Evolutionary conservation across 2,113 vertebrate genomes (phyloP).

Genomic region (Chunga burmeisteri): DNA sequence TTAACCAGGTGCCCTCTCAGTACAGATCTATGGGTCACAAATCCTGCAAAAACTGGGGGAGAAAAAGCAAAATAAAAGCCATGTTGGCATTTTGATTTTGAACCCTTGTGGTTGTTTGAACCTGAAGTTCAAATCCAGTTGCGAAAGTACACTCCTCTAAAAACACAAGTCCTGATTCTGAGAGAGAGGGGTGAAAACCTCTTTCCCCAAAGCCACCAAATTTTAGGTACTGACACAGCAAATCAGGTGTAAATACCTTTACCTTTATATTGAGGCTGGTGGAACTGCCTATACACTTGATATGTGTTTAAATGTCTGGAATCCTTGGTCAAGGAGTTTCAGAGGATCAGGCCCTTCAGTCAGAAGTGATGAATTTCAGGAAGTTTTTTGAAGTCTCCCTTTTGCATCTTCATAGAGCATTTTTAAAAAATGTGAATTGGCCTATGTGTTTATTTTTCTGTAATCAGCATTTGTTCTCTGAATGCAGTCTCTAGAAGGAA

Average conservation of each 20-base stretch:
- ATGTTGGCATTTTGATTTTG: not conserved
- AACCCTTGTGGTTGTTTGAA: not conserved
- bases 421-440: fast-evolving
- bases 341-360: not conserved
- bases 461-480: not conserved
- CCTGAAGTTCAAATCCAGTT: not conserved
- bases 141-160: not conserved
- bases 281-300: not conserved
- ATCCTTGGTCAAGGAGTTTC: not conserved
- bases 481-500: not conserved
- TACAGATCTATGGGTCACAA: not conserved
- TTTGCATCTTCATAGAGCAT: not conserved
- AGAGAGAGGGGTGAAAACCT: not conserved
- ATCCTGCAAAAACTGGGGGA: not conserved
- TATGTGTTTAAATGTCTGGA: not conserved
- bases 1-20: not conserved
- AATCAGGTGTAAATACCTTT: not conserved
- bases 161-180: not conserved
- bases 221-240: not conserved
- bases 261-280: not conserved
- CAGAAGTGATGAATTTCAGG: not conserved
- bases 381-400: not conserved
- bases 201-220: not conserved
- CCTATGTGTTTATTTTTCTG: not conserved
- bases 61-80: not conserved